These are phyloP conservation scores for Athalia cordata DNA, from an alignment of 2,888 invertebrate species.

Conservation along the genomic window DNA sequence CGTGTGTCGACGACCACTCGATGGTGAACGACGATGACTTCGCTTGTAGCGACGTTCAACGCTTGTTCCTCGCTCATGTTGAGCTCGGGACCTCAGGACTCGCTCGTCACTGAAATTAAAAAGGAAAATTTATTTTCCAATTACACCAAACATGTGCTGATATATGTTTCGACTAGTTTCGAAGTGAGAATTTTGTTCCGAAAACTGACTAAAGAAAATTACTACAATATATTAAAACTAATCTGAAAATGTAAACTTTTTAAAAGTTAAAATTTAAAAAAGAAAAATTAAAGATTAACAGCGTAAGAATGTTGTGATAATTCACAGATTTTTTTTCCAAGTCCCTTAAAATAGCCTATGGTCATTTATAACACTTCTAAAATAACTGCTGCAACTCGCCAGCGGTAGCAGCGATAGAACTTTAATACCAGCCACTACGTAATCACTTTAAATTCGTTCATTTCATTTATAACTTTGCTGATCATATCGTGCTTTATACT, in stretches of 20 bases:
- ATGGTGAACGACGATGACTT: conserved; percentile 88
- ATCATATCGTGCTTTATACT: neutral
- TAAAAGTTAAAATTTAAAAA: no score
- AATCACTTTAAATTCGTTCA: conserved; percentile 29
- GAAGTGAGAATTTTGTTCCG: no score
- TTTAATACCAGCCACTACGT: neutral
- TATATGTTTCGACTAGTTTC: neutral
- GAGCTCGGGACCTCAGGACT: conserved; percentile 76
- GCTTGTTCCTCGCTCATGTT: conserved; percentile 84
- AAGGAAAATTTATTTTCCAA: neutral
- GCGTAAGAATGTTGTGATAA: neutral
- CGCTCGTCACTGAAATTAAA: conserved; percentile 76
- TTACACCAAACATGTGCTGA: no score
- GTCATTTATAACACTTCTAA: conserved; percentile 25
- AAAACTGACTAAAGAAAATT: no score
- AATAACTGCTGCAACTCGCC: conserved; percentile 1
- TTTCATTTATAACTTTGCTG: conserved; percentile 37
- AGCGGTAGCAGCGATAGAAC: no score
- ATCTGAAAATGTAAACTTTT: no score
- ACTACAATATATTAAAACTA: no score
- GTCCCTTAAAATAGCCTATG: neutral
- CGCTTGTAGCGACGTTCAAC: conserved; percentile 90
- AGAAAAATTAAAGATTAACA: no score
- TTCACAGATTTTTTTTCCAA: neutral
- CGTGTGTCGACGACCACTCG: conserved; percentile 83